Conservation (phyloP, 2,113 vertebrate species). For the Phocoena sinus region DNA sequence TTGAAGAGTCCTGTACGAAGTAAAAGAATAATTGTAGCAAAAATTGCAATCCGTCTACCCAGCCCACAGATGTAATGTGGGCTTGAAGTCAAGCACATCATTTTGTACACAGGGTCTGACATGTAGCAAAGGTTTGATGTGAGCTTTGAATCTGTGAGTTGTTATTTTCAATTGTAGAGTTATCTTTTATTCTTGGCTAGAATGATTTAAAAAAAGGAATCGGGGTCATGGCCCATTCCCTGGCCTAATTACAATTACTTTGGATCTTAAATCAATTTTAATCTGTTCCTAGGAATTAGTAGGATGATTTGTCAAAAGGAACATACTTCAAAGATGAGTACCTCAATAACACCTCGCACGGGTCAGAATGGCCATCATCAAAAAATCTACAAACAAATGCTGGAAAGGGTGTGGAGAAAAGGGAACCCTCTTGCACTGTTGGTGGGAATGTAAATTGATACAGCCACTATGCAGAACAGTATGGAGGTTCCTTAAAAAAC, state of each 20-base stretch:
- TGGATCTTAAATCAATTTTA: background rate
- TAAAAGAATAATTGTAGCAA: background rate
- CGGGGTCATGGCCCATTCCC: background rate
- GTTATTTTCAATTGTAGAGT: background rate
- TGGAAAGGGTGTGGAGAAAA: too few relatives aligned
- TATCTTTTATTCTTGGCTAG: background rate
- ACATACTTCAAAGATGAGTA: background rate
- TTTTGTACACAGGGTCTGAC: background rate
- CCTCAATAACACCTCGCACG: background rate
- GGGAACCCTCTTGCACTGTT: too few relatives aligned
- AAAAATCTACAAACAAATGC: too few relatives aligned
- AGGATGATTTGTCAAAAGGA: background rate
- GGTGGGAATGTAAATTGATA: too few relatives aligned
- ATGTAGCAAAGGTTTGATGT: background rate
- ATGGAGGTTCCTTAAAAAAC: too few relatives aligned
- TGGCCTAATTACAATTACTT: background rate
- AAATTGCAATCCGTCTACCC: background rate
- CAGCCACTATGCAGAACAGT: too few relatives aligned
- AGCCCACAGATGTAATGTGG: background rate
- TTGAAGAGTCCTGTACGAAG: background rate
- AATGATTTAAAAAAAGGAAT: conserved; percentile 9
- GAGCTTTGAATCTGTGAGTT: background rate
- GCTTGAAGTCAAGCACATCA: background rate
- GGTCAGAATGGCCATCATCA: too few relatives aligned
- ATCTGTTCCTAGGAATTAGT: background rate